Conservation (phyloP, 2,888 invertebrate genomes). For the Trichopoda pennipes region DNA sequence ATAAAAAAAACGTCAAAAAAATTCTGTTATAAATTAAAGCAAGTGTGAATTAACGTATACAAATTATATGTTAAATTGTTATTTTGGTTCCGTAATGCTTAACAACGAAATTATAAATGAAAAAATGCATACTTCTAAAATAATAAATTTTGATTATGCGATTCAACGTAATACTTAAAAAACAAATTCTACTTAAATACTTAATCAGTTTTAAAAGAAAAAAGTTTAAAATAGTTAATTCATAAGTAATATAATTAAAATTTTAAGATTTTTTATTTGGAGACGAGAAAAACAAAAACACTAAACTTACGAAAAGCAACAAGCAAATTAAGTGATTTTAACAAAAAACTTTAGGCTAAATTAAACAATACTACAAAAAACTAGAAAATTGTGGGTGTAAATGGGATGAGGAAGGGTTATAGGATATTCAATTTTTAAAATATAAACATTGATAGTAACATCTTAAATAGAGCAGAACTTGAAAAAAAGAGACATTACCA, state of each 20-base stretch:
- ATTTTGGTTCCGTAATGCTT: too few relatives aligned
- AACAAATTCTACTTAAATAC: background rate
- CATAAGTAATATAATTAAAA: constrained; percentile 37
- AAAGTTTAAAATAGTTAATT: constrained; percentile 10
- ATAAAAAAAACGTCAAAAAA: too few relatives aligned
- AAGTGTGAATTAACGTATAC: too few relatives aligned
- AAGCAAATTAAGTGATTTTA: constrained; percentile 23
- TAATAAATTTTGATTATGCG: too few relatives aligned
- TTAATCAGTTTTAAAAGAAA: too few relatives aligned
- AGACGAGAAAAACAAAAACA: background rate
- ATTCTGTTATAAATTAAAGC: too few relatives aligned
- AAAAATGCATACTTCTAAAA: background rate
- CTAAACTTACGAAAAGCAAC: background rate
- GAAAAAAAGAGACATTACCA: constrained; percentile 76
- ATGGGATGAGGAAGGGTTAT: constrained; percentile 19
- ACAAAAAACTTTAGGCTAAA: constrained; percentile 18
- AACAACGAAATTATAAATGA: too few relatives aligned
- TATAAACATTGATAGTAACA: background rate
- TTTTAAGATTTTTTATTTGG: background rate
- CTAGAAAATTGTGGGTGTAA: constrained; percentile 12
- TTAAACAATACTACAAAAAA: constrained; percentile 19
- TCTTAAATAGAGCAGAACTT: background rate
- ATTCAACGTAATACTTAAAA: background rate
- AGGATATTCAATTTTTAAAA: constrained; percentile 14
- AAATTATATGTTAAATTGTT: too few relatives aligned